A percentile compares a stretch with the other conserved stretches of the same genome.
These are phyloP conservation scores for Carassius gibelio DNA, from an alignment of 2,113 vertebrate genomes.

Conservation along the genomic window DNA sequence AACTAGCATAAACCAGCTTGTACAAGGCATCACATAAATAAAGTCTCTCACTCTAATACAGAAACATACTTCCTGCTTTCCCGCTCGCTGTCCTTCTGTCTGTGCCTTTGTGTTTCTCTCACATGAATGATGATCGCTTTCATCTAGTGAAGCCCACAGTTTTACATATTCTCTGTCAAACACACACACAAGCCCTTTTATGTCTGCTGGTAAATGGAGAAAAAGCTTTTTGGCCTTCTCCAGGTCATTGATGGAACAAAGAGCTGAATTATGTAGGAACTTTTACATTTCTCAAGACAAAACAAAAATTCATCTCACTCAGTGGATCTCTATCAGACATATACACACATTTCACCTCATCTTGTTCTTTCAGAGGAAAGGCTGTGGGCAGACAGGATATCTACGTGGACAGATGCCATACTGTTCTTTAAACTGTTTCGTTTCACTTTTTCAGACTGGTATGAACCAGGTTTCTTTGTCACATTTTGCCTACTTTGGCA, in stretches of 20 bases:
- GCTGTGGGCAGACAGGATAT: constrained; percentile 26
- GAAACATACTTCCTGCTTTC: not conserved
- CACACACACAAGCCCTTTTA: constrained; percentile 16
- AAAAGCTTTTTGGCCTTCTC: constrained; percentile 53
- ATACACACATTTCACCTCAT: constrained; percentile 7
- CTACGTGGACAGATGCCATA: not conserved
- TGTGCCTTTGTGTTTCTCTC: constrained; percentile 25
- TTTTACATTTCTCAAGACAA: constrained; percentile 44
- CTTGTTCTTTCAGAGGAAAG: not conserved
- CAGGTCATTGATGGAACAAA: constrained; percentile 53
- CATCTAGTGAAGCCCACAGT: constrained; percentile 8
- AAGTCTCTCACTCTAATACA: not conserved
- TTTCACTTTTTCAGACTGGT: not conserved
- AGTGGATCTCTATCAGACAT: constrained; percentile 20
- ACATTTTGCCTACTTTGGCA: not conserved
- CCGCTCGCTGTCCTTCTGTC: not conserved
- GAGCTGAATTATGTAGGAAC: constrained; percentile 61
- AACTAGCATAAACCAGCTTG: constrained; percentile 12
- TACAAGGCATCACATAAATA: constrained; percentile 17
- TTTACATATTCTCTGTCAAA: constrained; percentile 18
- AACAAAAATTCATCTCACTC: constrained; percentile 25
- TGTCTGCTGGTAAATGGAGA: constrained; percentile 52
- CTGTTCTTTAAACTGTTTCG: not conserved
- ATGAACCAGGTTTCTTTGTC: not conserved
- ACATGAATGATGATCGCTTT: constrained; percentile 31